Base-by-base conservation (phyloP, 2,113 vertebrate species). In the Carassius carassius region DNA sequence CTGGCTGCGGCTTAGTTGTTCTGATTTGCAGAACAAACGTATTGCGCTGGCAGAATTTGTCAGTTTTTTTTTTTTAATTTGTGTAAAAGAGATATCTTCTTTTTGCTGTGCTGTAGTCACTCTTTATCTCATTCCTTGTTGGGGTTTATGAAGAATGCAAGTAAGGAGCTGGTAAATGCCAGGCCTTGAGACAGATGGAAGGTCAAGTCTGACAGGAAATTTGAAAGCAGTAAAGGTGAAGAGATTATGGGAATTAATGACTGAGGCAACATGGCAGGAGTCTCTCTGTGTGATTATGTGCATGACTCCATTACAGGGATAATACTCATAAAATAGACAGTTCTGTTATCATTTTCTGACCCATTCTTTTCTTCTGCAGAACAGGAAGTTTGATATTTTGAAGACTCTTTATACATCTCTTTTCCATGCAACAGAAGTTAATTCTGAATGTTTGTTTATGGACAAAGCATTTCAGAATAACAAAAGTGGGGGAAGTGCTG, bases 141-240 rank as follows among this genome's bases (percentile, higher is more conserved):
- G n/a, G 67, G 69, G 84, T 77, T 32, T 65, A 86, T 73, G 54
- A 83, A 78, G 51, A 14, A 58, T 63, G 79, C 35, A 65, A 19
- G 65, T 23, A 60, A 35, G 54, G 35, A 65, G 41, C 56, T 6
- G 29, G 44, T 79, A 75, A 79, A 83, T 83, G 84, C 69, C 81
- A 80, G 37, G 76, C 49, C 60, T 14, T 62, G 23, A 60, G 13
- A 10, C n/a, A 78, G 74, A 80, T 41, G 9, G 49, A 87, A 54
- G 75, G 58, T 72, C 41, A 41, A 35, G 63, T n/a, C 51, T 72
- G 56, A 44, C 21, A 19, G 76, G 21, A 79, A 54, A 76, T 79
- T 69, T 75, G 49, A 85, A 58, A 32, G 12, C 54, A 23, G 35
- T 56, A 29, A 35, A 63, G 23, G 67, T 51, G 65, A 56, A 35